Conservation (phyloP, 2,797 vertebrate genomes). For the Diplodus sargus region DNA sequence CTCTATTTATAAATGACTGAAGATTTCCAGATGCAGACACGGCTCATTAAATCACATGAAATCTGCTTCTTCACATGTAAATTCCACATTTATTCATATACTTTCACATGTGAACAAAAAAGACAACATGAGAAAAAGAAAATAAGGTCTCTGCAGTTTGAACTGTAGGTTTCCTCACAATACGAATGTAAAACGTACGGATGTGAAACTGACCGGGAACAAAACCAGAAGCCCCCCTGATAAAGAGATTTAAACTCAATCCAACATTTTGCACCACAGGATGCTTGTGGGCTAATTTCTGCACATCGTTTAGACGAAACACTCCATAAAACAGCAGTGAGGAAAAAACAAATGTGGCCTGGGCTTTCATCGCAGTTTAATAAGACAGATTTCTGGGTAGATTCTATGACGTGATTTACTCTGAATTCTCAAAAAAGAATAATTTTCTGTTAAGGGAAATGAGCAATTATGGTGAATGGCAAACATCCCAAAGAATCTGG, state of each 20-base stretch:
- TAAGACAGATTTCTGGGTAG: slow-evolving; percentile 17
- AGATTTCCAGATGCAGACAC: too few relatives aligned
- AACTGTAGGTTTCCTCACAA: background rate
- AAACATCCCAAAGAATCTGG: slow-evolving; percentile 35
- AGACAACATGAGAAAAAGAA: too few relatives aligned
- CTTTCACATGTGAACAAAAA: too few relatives aligned
- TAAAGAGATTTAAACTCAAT: background rate
- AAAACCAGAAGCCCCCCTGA: background rate
- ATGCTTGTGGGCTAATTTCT: slow-evolving; percentile 15
- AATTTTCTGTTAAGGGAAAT: slow-evolving; percentile 29
- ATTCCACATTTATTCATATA: too few relatives aligned
- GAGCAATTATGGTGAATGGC: slow-evolving; percentile 52
- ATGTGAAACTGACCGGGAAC: too few relatives aligned
- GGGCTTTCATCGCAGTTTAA: slow-evolving; percentile 48
- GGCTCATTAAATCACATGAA: too few relatives aligned
- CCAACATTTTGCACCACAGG: background rate
- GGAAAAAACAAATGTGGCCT: slow-evolving; percentile 27
- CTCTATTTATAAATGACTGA: too few relatives aligned
- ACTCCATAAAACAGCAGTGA: slow-evolving; percentile 22
- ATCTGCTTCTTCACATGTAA: too few relatives aligned
- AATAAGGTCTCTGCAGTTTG: too few relatives aligned
- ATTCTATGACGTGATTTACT: slow-evolving; percentile 29
- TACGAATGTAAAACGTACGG: too few relatives aligned
- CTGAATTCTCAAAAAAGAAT: slow-evolving; percentile 20
- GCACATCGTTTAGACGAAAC: slow-evolving; percentile 6